phyloP scores from a whole-genome alignment of 2,888 invertebrate species.

The Oligia strigilis region DNA sequence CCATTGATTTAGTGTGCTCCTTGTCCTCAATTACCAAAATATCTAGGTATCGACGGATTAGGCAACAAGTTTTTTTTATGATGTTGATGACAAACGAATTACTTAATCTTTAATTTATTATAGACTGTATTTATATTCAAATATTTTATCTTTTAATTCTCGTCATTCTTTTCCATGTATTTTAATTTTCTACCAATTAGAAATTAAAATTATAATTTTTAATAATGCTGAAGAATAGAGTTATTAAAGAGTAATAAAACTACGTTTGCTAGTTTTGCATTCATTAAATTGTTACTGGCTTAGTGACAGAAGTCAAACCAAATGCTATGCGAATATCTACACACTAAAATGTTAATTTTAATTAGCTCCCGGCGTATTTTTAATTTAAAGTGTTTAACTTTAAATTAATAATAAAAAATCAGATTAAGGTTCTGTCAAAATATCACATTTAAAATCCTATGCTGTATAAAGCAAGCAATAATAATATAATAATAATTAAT shows the following conservation, averaged over 20 bases:
- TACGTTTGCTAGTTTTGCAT: background rate
- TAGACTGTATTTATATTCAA: slow-evolving; percentile 26
- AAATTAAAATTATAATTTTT: background rate
- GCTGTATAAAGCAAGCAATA: background rate
- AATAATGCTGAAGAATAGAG: background rate
- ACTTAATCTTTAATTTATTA: slow-evolving; percentile 36
- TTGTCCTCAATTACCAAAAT: slow-evolving; percentile 16
- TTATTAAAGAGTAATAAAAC: slow-evolving; percentile 6
- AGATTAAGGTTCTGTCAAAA: background rate
- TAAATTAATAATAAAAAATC: background rate
- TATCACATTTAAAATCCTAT: background rate
- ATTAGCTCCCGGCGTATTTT: background rate
- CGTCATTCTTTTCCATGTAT: background rate
- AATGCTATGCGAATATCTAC: background rate
- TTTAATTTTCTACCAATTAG: slow-evolving; percentile 5
- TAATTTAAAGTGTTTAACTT: background rate
- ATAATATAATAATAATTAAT: too few relatives aligned
- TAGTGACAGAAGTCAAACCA: background rate
- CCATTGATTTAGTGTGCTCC: slow-evolving; percentile 8
- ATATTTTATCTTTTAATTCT: slow-evolving; percentile 21
- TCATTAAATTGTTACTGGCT: background rate
- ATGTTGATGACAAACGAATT: slow-evolving; percentile 36
- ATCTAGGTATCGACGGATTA: slow-evolving; percentile 30
- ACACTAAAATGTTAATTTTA: background rate
- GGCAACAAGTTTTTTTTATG: slow-evolving; percentile 53